Evolutionary conservation across 2,888 invertebrate genomes (phyloP).

Genomic region (Scaptodrosophila latifasciaeformis): DNA sequence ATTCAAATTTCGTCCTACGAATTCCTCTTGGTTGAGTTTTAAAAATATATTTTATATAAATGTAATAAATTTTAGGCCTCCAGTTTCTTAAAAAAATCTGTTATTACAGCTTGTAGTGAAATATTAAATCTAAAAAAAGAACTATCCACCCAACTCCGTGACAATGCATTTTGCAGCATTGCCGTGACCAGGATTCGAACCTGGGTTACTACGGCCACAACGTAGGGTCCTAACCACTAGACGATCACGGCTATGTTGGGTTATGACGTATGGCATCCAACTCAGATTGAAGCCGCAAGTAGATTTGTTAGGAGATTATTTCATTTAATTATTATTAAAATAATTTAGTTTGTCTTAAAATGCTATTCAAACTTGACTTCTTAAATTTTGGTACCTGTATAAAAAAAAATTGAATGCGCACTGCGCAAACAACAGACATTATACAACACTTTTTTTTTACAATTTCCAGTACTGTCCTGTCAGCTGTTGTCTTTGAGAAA

Average conservation of each 20-base stretch:
- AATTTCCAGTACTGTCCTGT: no score
- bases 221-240: conserved; percentile 75
- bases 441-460: no score
- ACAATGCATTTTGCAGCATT: conserved; percentile 62
- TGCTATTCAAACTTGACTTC: no score
- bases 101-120: neutral
- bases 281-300: no score
- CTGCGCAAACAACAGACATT: no score
- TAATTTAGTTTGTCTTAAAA: no score
- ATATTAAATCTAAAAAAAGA: conserved; percentile 7
- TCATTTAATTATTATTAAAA: no score
- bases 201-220: conserved; percentile 75
- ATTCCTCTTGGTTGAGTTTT: neutral
- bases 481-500: no score
- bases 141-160: conserved; percentile 48
- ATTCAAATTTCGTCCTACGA: neutral
- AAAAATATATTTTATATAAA: neutral
- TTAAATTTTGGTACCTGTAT: no score
- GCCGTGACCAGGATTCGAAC: conserved; percentile 74
- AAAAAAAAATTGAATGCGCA: no score
- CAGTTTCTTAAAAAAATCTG: no score
- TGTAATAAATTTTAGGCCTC: no score
- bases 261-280: conserved; percentile 75
- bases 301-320: conserved; percentile 3
- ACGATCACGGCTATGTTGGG: conserved; percentile 65